A percentile compares a stretch with the other conserved stretches of the same genome.
phyloP scores from a whole-genome alignment of 2,888 invertebrate species.

The Philereme transversata region DNA sequence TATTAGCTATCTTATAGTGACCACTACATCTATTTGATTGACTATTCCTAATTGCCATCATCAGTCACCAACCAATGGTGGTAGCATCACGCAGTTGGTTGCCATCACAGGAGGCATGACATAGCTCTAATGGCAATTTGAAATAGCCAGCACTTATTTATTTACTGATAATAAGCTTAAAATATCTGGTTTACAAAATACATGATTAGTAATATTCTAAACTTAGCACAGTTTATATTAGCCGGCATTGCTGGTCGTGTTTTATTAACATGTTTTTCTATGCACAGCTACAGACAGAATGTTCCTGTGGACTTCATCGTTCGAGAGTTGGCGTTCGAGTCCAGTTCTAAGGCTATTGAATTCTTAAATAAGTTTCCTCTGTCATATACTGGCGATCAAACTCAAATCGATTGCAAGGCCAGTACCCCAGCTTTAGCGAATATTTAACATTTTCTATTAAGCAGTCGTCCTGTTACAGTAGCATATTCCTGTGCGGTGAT shows the following conservation, averaged over 20 bases:
- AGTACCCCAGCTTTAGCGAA: constrained; percentile 85
- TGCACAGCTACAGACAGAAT: constrained; percentile 96
- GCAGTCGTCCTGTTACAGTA: constrained; percentile 67
- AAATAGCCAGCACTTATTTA: background rate
- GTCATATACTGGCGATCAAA: constrained; percentile 87
- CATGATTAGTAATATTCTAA: background rate
- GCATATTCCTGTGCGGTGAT: constrained; percentile 72
- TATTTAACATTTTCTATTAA: constrained; percentile 80
- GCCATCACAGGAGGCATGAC: background rate
- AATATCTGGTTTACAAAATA: background rate
- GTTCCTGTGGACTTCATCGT: constrained; percentile 94
- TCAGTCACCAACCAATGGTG: background rate
- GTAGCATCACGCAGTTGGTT: background rate
- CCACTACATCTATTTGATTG: background rate
- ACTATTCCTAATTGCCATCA: background rate
- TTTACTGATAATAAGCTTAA: background rate
- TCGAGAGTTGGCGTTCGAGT: constrained; percentile 94
- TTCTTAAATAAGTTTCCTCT: constrained; percentile 94
- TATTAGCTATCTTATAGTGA: no score
- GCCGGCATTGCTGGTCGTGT: constrained; percentile 68
- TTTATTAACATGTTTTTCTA: constrained; percentile 74
- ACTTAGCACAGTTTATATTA: background rate
- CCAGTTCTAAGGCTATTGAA: constrained; percentile 91
- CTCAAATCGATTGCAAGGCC: constrained; percentile 95
- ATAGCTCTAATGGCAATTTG: background rate